phyloP scores from a whole-genome alignment of 35 echinoderm and acorn worm genomes.

The Apostichopus japonicus region DNA sequence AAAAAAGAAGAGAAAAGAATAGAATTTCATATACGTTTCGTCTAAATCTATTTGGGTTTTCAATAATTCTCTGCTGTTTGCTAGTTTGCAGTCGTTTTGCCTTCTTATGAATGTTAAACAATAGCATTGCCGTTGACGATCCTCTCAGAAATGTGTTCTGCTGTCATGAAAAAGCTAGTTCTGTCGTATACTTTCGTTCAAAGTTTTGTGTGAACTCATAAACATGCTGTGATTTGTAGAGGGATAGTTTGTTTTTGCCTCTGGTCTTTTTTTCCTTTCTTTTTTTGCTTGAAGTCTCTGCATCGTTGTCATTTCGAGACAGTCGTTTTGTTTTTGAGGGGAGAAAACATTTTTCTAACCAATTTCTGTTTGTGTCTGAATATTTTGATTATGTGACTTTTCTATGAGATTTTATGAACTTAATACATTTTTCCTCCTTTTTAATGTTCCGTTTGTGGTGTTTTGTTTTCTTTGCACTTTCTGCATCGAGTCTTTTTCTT shows the following conservation, averaged over 20 bases:
- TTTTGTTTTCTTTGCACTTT: not conserved
- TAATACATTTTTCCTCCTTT: not conserved
- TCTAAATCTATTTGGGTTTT: not conserved
- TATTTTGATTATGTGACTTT: not conserved
- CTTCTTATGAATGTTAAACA: not conserved
- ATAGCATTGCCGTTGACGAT: not conserved
- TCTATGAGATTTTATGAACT: not conserved
- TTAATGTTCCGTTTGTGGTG: not conserved
- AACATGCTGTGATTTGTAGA: not conserved
- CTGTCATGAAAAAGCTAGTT: not conserved
- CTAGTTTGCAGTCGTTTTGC: not conserved
- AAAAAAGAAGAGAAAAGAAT: too few relatives aligned
- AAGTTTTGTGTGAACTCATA: not conserved
- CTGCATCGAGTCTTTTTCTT: not conserved
- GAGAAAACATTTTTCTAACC: not conserved
- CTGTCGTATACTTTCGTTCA: not conserved
- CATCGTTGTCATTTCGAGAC: not conserved
- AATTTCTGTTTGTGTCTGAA: not conserved
- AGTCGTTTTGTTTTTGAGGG: not conserved
- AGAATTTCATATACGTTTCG: too few relatives aligned
- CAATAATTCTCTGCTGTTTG: not conserved
- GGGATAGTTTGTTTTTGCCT: not conserved
- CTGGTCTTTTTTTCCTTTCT: not conserved
- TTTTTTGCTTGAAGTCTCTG: not conserved
- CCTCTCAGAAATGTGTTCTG: not conserved